Evolutionary conservation across 2,888 invertebrate genomes (phyloP), one percentile per base, ranked within the genome.

Genomic region (Uloborus plumipes): DNA sequence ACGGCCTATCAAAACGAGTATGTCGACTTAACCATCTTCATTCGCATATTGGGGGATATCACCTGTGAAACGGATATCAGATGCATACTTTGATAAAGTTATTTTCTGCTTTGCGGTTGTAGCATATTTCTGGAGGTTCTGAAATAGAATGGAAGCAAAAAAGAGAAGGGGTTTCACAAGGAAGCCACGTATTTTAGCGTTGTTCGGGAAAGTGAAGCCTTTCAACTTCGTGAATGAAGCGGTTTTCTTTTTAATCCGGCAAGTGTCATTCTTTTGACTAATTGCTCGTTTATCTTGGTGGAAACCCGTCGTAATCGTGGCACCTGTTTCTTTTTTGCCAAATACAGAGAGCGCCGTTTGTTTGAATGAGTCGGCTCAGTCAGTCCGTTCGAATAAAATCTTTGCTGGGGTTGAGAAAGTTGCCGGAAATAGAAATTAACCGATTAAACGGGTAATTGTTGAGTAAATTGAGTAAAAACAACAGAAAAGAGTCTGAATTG

Each of bases 211-310:
- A 31, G 61, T 26, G 39, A 39, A 62, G 61, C 31, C 16, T 62
- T 62, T 39, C 61, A 62, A 62, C 31, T 31, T 31, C 14, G 31
- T 62, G 61, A 62, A 62, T 62, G 61, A 62, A 31, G 14, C 14
- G 20, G 22, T 55, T 55, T 55, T 55, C 18, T 55, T 59, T 59
- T 59, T 39, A 39, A 39, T 39, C 39, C 39, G n/a, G 1, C 39
- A 39, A 26, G 39, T 39, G 39, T 39, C 39, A 39, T 39, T 39
- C 39, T 39, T 39, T 39, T 39, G 11, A 4, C 1, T 39, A 39
- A 39, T 39, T 39, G 11, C 39, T 11, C 39, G 11, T 39, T 39
- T 39, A 39, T 39, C 39, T 39, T 39, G 39, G 39, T 39, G 1
- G 39, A 39, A 39, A 39, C 39, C 9, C 39, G 39, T 39, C 11